These are phyloP conservation scores for rabbit (Oryctolagus cuniculus) DNA, from an alignment of 2,113 vertebrate species.

Conservation along the genomic window DNA sequence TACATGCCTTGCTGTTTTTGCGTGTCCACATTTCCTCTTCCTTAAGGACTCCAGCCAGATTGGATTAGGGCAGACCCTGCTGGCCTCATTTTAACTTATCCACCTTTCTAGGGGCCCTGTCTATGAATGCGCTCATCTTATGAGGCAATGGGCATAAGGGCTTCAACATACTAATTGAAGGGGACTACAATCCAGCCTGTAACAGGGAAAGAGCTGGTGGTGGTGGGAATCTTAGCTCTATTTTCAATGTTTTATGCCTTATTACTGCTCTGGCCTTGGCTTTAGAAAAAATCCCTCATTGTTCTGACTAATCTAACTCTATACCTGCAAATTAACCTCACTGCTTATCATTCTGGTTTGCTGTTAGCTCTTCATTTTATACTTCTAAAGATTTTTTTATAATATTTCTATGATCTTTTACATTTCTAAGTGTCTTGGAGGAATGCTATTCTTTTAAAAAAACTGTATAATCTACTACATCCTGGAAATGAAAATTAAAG, in stretches of 20 bases:
- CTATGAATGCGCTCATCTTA: neutral
- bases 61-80: no score
- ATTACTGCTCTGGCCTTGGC: neutral
- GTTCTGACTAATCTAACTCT: neutral
- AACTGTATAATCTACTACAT: neutral
- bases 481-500: conserved; percentile 14
- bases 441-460: neutral
- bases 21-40: neutral
- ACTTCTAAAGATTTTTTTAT: neutral
- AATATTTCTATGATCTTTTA: neutral
- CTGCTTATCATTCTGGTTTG: neutral
- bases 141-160: neutral
- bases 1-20: neutral
- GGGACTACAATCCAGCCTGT: neutral
- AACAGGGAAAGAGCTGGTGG: no score
- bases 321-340: neutral
- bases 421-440: neutral
- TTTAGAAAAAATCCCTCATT: neutral
- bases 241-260: neutral
- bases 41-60: neutral
- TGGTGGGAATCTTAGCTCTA: neutral
- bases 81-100: neutral
- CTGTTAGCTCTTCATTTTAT: neutral
- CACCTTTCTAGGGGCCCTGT: neutral
- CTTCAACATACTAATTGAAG: neutral